These are phyloP conservation scores for Polydrusus tereticollis DNA, from an alignment of 2,888 invertebrate species.

Conservation along the genomic window DNA sequence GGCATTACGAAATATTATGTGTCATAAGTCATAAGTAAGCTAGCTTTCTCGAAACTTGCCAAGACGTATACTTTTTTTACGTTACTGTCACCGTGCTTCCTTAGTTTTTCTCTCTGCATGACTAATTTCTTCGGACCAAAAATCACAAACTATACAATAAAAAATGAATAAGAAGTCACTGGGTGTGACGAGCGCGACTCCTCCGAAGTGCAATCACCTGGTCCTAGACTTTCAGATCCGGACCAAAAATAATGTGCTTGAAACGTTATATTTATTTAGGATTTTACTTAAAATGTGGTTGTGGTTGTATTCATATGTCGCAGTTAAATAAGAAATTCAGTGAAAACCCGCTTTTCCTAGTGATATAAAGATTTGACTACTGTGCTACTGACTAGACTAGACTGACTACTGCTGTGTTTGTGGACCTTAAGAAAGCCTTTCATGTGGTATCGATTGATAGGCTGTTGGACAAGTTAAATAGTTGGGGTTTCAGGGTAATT, in stretches of 20 bases:
- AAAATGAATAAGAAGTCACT: slow-evolving; percentile 41
- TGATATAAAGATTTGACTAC: no score
- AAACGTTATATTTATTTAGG: no score
- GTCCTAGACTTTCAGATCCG: slow-evolving; percentile 17
- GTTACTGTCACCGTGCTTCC: slow-evolving; percentile 32
- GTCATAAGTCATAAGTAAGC: not conserved
- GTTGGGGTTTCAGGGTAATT: no score
- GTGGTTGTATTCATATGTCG: no score
- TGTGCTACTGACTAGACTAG: no score
- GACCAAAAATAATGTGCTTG: slow-evolving; percentile 13
- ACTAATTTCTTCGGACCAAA: slow-evolving; percentile 46
- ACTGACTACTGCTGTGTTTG: no score
- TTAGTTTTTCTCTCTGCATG: slow-evolving; percentile 40
- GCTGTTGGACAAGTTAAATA: no score
- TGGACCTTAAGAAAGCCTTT: no score
- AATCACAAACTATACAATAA: slow-evolving; percentile 44
- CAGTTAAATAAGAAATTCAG: no score
- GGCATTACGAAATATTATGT: not conserved
- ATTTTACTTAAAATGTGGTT: no score
- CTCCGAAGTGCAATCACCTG: slow-evolving; percentile 45
- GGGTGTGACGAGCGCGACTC: slow-evolving; percentile 46
- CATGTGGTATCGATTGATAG: no score
- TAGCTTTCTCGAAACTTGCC: slow-evolving; percentile 1
- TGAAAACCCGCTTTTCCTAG: no score
- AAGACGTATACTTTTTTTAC: slow-evolving; percentile 32